These are phyloP conservation scores for Thryonomys swinderianus DNA, from an alignment of 2,113 vertebrate species.

Conservation along the genomic window DNA sequence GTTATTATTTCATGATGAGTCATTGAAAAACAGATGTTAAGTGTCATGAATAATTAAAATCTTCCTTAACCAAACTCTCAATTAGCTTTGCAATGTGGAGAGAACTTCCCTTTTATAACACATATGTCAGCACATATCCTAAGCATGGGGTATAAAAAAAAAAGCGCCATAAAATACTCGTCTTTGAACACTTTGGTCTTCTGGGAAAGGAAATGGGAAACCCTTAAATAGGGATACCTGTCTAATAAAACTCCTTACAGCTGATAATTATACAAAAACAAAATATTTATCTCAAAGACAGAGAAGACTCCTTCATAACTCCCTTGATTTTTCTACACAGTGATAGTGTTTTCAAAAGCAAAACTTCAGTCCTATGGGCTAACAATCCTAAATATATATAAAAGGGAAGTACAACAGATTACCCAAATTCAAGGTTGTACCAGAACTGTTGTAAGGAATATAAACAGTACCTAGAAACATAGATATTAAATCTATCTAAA, in stretches of 20 bases:
- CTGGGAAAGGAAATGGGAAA: slow-evolving; percentile 49
- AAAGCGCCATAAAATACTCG: background rate
- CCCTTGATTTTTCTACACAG: background rate
- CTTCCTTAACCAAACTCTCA: background rate
- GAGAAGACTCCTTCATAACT: background rate
- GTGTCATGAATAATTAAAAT: background rate
- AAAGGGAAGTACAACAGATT: background rate
- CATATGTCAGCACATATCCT: background rate
- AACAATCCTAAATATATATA: background rate
- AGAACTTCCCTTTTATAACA: slow-evolving; percentile 6
- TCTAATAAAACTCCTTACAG: background rate
- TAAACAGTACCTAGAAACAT: background rate
- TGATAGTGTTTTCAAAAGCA: slow-evolving; percentile 4
- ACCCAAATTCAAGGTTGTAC: background rate
- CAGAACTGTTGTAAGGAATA: background rate
- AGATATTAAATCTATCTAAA: slow-evolving; percentile 10
- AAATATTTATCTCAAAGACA: slow-evolving; percentile 26
- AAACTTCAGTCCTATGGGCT: background rate
- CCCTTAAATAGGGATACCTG: slow-evolving; percentile 22
- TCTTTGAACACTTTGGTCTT: slow-evolving; percentile 34
- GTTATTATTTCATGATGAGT: background rate
- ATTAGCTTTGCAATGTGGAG: background rate
- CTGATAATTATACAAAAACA: slow-evolving; percentile 31
- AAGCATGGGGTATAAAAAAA: background rate
- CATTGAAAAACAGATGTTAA: background rate